Evolutionary conservation across 2,888 invertebrate species (phyloP), one percentile per base, ranked within the genome.

Genomic region (Zhengitettix transpicula): DNA sequence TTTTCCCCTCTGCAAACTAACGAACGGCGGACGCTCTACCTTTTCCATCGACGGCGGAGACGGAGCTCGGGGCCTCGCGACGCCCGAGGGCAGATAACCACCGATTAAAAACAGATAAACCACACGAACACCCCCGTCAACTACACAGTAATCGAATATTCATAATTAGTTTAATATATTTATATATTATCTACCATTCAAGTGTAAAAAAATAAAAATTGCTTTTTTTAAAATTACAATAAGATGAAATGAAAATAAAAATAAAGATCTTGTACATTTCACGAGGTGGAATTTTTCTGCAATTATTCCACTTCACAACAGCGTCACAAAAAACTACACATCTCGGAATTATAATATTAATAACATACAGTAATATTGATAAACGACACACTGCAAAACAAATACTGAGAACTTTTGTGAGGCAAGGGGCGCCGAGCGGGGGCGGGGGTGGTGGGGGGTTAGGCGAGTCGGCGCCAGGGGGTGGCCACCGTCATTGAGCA

Each of bases 351-450:
- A n/a, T 64, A 64, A 64, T 62, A 64, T 60, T 60, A 64, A 64
- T 62, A 56, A 62, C 57, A 56, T 42, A 11, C 44, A 64, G 63
- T 63, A 64, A 61, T 59, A 60, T 63, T 63, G 60, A 54, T 60
- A 62, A 59, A 62, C 61, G 60, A 60, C 58, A 62, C 59, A 62
- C 64, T 61, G 64, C 60, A 55, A 63, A 63, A 63, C 64, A 65
- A 65, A 65, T 65, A 65, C 65, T 65, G 65, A n/a, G n/a, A 64
- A 61, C 61, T 64, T 64, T 61, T 61, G 62, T 64, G 64, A 65
- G 64, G 64, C 65, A 65, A 64, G 58, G 56, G 58, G 61, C 65
- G 62, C 60, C 65, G 64, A 59, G 62, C 62, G 58, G 59, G 56
- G 64, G 63, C 65, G 64, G 63, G 65, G 61, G 61, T 61, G 61